Percentiles rank a stretch among this genome's conserved stretches.
These are phyloP conservation scores for Mobula hypostoma DNA, from an alignment of 2,113 vertebrate species.

Conservation along the genomic window DNA sequence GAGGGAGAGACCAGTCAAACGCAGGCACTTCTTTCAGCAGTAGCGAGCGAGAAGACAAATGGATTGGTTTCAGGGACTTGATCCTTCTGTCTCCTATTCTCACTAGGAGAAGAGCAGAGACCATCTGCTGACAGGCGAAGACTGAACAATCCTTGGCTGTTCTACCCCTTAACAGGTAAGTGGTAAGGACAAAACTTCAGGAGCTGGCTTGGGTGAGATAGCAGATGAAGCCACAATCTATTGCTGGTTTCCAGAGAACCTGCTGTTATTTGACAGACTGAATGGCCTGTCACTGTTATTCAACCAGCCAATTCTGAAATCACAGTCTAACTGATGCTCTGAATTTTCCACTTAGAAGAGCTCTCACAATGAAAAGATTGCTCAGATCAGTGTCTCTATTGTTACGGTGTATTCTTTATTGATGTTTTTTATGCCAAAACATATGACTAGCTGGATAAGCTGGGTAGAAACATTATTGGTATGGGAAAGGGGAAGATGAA, in stretches of 20 bases:
- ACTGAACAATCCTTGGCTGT: background rate
- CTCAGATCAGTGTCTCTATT: background rate
- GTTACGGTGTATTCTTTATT: background rate
- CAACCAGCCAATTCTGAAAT: background rate
- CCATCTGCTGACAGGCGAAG: background rate
- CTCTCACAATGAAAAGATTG: background rate
- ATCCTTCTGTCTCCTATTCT: background rate
- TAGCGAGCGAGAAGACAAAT: no score
- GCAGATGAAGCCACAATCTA: background rate
- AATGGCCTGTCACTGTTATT: background rate
- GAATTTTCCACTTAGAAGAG: background rate
- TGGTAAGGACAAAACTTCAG: background rate
- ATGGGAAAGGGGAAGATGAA: background rate
- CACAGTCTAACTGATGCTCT: background rate
- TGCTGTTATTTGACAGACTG: no score
- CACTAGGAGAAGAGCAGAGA: background rate
- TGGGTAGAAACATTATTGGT: background rate
- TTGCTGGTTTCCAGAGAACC: background rate
- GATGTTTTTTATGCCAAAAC: background rate
- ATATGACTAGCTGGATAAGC: background rate
- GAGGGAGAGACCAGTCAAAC: no score
- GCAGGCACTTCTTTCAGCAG: no score
- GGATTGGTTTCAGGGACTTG: background rate
- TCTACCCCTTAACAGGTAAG: background rate
- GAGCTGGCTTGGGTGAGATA: background rate